Evolutionary conservation across 1,140 invertebrate species (phyloP), one percentile per base, ranked within the genome.

Genomic region (Calephelis virginiensis): DNA sequence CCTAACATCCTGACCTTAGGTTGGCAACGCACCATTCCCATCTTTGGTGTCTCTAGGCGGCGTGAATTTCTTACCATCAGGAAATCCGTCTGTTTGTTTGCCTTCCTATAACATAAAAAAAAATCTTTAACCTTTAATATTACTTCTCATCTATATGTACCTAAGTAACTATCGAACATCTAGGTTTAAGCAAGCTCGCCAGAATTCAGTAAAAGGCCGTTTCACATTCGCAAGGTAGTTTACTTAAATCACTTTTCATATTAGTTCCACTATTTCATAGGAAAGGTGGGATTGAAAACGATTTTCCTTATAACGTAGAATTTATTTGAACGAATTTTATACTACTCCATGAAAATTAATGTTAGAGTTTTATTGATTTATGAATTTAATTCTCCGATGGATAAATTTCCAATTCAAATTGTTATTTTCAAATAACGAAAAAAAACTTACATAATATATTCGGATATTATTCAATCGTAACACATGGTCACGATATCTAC

Each of bases 181-280:
- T 43, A 43, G 40, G 7, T 43, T 43, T 8, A 43, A 43, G 40
- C 6, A 43, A 43, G 10, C 50, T 56, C 17, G 47, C 47, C 50
- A 14, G 50, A 17, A 56, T 28, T 56, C 49, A 14, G 17, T 56
- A 56, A 56, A 56, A 56, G 50, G 50, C 50, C 17, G 28, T 56
- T 56, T 28, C 50, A 56, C 28, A 56, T 56, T 56, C 50, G 50
- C 28, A 56, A 56, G 50, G 50, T 37, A 28, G 14, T 56, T 56
- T 28, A 56, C 50, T 56, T 56, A 56, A 56, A 56, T 56, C 50
- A 56, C 50, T 56, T 56, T 56, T 6, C 50, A 28, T 56, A 56
- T 56, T 56, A 56, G 50, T 17, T 56, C 28, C 50, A 56, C 50
- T 56, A 56, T 56, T 56, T 56, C 50, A 56, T 56, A 56, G 50